Conservation (phyloP, 2,797 vertebrate genomes). For the Chloroceryle inda region DNA sequence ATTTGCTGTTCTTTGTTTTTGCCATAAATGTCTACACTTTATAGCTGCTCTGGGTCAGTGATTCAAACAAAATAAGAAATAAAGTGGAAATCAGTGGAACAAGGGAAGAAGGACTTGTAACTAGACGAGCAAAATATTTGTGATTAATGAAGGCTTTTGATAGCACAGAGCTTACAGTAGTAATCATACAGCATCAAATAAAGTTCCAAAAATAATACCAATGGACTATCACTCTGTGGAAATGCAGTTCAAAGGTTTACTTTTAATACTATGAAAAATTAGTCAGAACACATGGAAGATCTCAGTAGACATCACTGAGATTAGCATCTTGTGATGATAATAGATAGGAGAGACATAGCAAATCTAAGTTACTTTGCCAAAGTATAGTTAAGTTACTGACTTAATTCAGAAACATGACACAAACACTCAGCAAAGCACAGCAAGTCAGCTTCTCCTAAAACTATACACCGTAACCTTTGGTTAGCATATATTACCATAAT, state of each 20-base stretch:
- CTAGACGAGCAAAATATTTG: constrained; percentile 16
- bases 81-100: background rate
- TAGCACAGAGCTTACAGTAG: background rate
- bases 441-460: background rate
- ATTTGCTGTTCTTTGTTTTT: constrained; percentile 37
- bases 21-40: constrained; percentile 28
- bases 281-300: background rate
- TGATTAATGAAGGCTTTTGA: constrained; percentile 35
- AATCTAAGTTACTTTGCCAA: background rate
- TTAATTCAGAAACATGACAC: background rate
- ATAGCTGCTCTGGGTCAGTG: constrained; percentile 15
- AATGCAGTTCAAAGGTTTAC: background rate
- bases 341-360: background rate
- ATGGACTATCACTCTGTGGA: background rate
- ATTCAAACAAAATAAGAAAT: constrained; percentile 20
- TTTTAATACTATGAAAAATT: background rate
- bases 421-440: background rate
- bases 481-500: background rate
- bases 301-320: background rate
- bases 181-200: constrained; percentile 4
- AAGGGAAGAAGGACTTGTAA: background rate
- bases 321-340: background rate
- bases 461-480: background rate
- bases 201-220: constrained; percentile 5
- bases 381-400: background rate